A percentile compares a stretch with the other conserved stretches of the same genome.
Evolutionary conservation across 2,888 invertebrate species (phyloP).

Genomic region (Aphidius colemani): DNA sequence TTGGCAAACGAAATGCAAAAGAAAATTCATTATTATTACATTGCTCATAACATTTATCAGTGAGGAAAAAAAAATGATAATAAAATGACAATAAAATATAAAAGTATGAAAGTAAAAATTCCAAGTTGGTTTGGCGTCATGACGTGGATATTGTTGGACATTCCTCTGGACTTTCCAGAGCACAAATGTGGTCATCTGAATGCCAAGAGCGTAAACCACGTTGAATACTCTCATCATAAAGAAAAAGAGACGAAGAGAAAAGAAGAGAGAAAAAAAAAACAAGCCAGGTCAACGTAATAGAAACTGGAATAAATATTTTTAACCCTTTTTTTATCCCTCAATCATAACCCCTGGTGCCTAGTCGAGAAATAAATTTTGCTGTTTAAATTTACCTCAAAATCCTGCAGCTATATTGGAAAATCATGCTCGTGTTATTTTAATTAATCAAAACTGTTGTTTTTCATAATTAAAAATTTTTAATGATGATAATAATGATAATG

Average conservation of each 20-base stretch:
- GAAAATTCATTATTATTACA: not conserved
- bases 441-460: slow-evolving; percentile 47
- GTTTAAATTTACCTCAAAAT: slow-evolving; percentile 23
- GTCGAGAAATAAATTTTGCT: not conserved
- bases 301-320: too few species aligned
- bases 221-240: slow-evolving; percentile 45
- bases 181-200: slow-evolving; percentile 58
- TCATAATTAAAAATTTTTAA: too few species aligned
- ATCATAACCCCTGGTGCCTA: slow-evolving; percentile 17
- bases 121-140: slow-evolving; percentile 35
- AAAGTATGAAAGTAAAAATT: slow-evolving; percentile 33
- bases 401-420: slow-evolving; percentile 55
- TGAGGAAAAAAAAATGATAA: slow-evolving; percentile 2
- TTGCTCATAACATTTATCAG: not conserved
- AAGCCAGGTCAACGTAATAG: slow-evolving; percentile 6
- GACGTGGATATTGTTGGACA: slow-evolving; percentile 53
- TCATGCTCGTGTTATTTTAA: slow-evolving; percentile 56
- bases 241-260: slow-evolving; percentile 32
- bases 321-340: too few species aligned
- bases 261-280: slow-evolving; percentile 30
- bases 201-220: slow-evolving; percentile 58
- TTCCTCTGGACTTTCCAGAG: slow-evolving; percentile 48
- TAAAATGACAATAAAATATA: slow-evolving; percentile 15
- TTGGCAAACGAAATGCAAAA: too few species aligned
- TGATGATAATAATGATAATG: too few species aligned